Percentiles rank a stretch among this genome's conserved stretches.
phyloP scores from a whole-genome alignment of 30 jellyfish, hydroid and myxozoan genomes.

The Aurelia aurita region DNA sequence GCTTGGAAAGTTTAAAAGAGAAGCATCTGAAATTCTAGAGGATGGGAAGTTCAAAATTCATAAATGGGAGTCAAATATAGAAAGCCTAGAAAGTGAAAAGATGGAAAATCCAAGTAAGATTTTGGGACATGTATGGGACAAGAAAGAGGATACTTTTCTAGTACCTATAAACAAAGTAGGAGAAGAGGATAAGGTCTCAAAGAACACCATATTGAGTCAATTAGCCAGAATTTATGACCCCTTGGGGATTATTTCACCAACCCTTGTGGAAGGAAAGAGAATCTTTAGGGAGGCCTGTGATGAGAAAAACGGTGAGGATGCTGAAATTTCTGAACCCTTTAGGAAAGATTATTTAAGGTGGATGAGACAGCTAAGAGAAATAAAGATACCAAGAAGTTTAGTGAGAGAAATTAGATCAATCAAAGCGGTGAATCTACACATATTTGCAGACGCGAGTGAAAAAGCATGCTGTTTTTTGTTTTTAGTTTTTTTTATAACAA shows the following conservation, averaged over 20 bases:
- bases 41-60: slow-evolving; percentile 27
- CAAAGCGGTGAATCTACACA: background rate
- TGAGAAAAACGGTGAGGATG: slow-evolving; percentile 5
- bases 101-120: slow-evolving; percentile 18
- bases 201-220: slow-evolving; percentile 10
- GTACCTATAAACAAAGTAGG: background rate
- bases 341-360: background rate
- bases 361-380: background rate
- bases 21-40: too few relatives aligned
- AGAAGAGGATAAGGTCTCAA: background rate
- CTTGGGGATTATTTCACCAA: slow-evolving; percentile 22
- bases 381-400: slow-evolving; percentile 9
- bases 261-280: slow-evolving; percentile 42
- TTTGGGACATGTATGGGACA: slow-evolving; percentile 21
- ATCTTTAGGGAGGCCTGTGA: slow-evolving; percentile 27
- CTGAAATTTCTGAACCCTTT: slow-evolving; percentile 8
- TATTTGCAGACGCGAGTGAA: slow-evolving; percentile 39
- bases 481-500: too few relatives aligned
- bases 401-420: background rate
- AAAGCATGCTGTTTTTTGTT: too few relatives aligned
- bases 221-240: slow-evolving; percentile 29
- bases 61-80: slow-evolving; percentile 34
- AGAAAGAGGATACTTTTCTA: background rate
- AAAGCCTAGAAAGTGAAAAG: slow-evolving; percentile 18
- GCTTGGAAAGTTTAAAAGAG: too few relatives aligned